These are phyloP conservation scores for Unio delphinus DNA, from an alignment of 2,888 invertebrate species.

Conservation along the genomic window DNA sequence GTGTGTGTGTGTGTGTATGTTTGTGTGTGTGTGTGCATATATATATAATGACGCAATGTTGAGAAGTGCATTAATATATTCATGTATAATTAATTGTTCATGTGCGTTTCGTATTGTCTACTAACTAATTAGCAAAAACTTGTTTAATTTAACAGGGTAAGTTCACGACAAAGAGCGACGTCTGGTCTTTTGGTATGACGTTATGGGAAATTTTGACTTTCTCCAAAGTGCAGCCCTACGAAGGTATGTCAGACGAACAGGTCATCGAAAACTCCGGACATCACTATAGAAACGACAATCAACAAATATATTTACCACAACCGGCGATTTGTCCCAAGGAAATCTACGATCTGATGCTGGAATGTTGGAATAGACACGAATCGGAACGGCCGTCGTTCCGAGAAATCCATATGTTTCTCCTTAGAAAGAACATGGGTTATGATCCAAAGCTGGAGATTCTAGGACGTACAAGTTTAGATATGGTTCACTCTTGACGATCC, in stretches of 20 bases:
- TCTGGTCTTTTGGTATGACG: slow-evolving; percentile 92
- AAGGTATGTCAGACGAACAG: slow-evolving; percentile 82
- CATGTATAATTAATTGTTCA: no score
- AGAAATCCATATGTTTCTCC: slow-evolving; percentile 89
- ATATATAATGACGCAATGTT: no score
- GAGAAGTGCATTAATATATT: no score
- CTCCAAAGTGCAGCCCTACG: slow-evolving; percentile 84
- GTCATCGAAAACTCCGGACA: slow-evolving; percentile 86
- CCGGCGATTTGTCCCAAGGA: slow-evolving; percentile 87
- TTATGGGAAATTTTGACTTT: slow-evolving; percentile 88
- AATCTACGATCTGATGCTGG: slow-evolving; percentile 91
- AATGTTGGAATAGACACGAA: slow-evolving; percentile 90
- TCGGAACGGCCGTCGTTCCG: slow-evolving; percentile 87
- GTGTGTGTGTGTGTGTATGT: no score
- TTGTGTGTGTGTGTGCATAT: no score
- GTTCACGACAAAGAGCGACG: slow-evolving; percentile 89
- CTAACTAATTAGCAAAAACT: not conserved
- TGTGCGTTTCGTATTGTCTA: no score
- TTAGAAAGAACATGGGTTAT: slow-evolving; percentile 71
- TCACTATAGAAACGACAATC: slow-evolving; percentile 82
- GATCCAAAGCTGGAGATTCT: slow-evolving; percentile 67
- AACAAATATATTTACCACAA: slow-evolving; percentile 77
- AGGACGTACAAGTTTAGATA: slow-evolving; percentile 26
- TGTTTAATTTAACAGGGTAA: slow-evolving; percentile 78
- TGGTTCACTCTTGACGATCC: no score